Evolutionary conservation across 2,797 vertebrate genomes (phyloP).

Genomic region (Hypotaenidia philippensis): DNA sequence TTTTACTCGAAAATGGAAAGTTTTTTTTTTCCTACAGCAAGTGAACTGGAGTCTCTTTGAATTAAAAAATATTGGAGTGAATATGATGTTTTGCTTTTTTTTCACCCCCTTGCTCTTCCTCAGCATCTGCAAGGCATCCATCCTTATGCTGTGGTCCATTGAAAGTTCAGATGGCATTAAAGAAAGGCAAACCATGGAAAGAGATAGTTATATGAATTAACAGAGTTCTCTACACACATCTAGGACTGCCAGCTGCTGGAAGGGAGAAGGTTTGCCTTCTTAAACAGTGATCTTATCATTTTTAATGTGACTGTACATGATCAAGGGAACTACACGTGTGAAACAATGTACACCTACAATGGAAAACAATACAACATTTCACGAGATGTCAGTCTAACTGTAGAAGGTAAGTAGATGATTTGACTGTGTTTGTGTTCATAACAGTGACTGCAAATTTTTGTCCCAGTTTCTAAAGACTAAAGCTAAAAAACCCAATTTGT

Average conservation of each 20-base stretch:
- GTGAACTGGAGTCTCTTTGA: not conserved
- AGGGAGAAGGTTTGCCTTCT: conserved; percentile 47
- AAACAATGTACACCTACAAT: conserved; percentile 65
- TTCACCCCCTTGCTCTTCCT: not conserved
- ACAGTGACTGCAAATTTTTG: not conserved
- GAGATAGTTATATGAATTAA: not conserved
- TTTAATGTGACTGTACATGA: conserved; percentile 62
- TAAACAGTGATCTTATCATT: conserved; percentile 55
- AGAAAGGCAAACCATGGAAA: not conserved
- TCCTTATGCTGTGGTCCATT: not conserved
- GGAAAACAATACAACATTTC: conserved; percentile 64
- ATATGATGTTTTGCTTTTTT: not conserved
- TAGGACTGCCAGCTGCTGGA: conserved; percentile 79
- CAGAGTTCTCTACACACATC: not conserved
- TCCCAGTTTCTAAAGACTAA: not conserved
- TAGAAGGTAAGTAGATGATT: conserved; percentile 53
- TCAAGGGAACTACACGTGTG: conserved; percentile 81
- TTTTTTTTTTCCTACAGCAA: not conserved
- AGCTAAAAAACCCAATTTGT: not conserved
- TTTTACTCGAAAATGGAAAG: not conserved
- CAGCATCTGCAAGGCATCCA: not conserved
- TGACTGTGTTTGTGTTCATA: not conserved
- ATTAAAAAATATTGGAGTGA: not conserved
- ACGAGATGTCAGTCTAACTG: conserved; percentile 62
- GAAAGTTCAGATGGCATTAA: not conserved